Conservation (phyloP, 2,113 vertebrate species). For the Mobula hypostoma region DNA sequence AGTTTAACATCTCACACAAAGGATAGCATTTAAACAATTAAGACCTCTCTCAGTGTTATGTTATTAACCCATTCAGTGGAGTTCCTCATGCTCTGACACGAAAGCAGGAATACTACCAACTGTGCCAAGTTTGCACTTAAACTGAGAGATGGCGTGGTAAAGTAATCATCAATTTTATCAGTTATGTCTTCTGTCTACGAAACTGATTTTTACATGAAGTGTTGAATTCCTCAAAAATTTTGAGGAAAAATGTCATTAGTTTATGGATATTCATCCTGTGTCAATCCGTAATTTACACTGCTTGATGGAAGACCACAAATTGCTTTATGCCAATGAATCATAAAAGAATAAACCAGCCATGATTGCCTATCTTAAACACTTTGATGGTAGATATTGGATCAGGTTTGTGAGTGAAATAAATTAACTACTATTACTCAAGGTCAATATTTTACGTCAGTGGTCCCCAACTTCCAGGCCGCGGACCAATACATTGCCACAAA, state of each 20-base stretch:
- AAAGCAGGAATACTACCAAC: not conserved
- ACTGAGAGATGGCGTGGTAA: not conserved
- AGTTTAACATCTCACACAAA: not conserved
- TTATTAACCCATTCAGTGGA: not conserved
- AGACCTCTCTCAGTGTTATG: not conserved
- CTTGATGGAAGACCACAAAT: no score
- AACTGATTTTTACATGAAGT: not conserved
- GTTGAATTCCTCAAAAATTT: not conserved
- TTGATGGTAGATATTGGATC: not conserved
- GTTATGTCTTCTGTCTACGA: not conserved
- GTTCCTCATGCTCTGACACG: not conserved
- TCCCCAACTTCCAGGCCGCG: no score
- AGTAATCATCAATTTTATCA: not conserved
- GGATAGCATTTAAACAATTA: not conserved
- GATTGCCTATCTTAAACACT: not conserved
- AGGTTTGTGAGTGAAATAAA: not conserved
- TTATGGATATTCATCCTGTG: not conserved
- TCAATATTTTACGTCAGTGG: not conserved
- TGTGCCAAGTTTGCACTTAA: no score
- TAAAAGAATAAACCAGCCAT: not conserved
- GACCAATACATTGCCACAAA: no score
- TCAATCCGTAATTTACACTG: not conserved
- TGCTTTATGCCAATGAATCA: not conserved
- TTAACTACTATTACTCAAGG: no score
- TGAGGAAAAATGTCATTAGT: no score